Base-by-base conservation (phyloP, 2,113 vertebrate genomes). In the Aix galericulata region DNA sequence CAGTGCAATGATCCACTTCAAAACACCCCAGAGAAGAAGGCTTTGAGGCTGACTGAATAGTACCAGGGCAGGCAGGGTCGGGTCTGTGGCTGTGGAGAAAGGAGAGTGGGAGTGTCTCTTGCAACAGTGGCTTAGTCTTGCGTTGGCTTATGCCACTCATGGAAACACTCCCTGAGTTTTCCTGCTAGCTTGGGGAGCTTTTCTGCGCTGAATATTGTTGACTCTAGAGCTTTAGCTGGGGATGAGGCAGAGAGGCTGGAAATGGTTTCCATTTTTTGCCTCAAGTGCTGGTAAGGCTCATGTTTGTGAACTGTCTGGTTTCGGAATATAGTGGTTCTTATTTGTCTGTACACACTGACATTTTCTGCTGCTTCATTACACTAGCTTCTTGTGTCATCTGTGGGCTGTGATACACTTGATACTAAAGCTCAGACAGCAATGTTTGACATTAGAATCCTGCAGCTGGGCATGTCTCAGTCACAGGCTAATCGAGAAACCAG, bases 261-360 rank as follows among this genome's bases (percentile, higher is more conserved):
- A 86, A 31, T 60, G 17, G 20, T 58, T 64, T 42, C 7, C 27
- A 3, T 62, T 72, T 67, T 0, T 74, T 83, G 44, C 80, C 31
- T 88, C 25, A 5, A 13, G 79, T 38, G 79, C 69, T 71, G 58
- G 23, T n/a, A 62, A 62, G 87, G 75, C 50, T 93, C 4, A 44
- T 40, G 32, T 23, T 46, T 5, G 6, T 59, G 4, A 40, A 9
- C 38, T 67, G 16, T 22, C 27, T 73, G 58, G 32, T 10, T 84
- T 48, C 76, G 82, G 48, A 15, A 3, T 23, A 11, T 14, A 8
- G 56, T 8, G 29, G 40, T 38, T 36, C 53, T 46, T 44, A 36
- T 29, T 38, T 50, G n/a, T 46, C 1, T 21, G 46, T 36, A 18
- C 60, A 7, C 48, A 2, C 3, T 13, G 67, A 11, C 6, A 0